Base-by-base conservation (phyloP, 2,888 invertebrate species). In the Aporophyla lueneburgensis region DNA sequence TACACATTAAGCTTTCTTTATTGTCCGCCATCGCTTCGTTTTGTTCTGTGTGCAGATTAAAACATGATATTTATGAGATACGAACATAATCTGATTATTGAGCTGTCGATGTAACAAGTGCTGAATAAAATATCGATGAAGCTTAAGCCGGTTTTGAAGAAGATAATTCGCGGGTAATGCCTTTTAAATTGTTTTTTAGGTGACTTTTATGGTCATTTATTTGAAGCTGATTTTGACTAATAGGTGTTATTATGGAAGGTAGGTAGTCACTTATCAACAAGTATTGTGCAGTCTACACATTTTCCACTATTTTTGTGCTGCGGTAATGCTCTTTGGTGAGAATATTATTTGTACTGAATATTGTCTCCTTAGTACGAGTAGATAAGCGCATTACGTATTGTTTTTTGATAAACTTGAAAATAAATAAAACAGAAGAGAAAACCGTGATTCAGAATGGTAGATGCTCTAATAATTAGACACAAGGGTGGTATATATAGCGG, bases 1-100 rank as follows among this genome's bases (percentile, higher is more conserved):
- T 90, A 90, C 92, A 94, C 93, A 94, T 94, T 95, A 93, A 93
- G 92, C 86, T 93, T 94, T 91, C 93, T 94, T 94, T 95, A 95
- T 94, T 94, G 93, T 92, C 88, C 91, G 91, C 90, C 89, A 89
- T 89, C 91, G 92, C 87, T 88, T 86, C 91, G 88, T 92, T 94
- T 93, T 93, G 93, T 92, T 92, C 92, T 93, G 90, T 91, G 92
- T 91, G 90, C 86, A 93, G 93, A 95, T 94, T 95, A 94, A 94
- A 94, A 93, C 92, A 92, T 91, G 91, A 93, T 94, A 93, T 93
- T 93, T 92, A 92, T 92, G 89, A 88, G 88, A 88, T 80, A 87
- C 78, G 81, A 81, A 86, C 86, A 88, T 88, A 87, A 89, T 88
- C 88, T 83, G 82, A 83, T 86, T 86, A 78, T 65, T 74, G 78